Evolutionary conservation across 2,888 invertebrate genomes (phyloP).

Genomic region (Operophtera brumata): DNA sequence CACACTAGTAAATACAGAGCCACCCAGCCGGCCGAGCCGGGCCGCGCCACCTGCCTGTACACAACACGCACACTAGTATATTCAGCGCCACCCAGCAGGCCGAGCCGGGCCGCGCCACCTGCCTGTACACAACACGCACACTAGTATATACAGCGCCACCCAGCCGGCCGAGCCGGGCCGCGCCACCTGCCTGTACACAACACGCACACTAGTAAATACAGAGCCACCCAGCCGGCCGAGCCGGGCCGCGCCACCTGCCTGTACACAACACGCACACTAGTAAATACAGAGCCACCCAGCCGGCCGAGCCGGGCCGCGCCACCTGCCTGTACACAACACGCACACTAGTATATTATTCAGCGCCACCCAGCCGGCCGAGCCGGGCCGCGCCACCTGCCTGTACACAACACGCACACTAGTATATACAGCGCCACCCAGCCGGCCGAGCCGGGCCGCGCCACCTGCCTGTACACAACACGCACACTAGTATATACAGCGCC

Average conservation of each 20-base stretch:
- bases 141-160: too few relatives aligned
- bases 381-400: conserved; percentile 86
- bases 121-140: conserved; percentile 85
- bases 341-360: conserved; percentile 31
- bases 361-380: conserved; percentile 97
- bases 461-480: conserved; percentile 23
- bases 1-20: conserved; percentile 52
- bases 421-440: conserved; percentile 97
- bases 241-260: conserved; percentile 88
- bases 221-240: conserved; percentile 96
- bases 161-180: conserved; percentile 98
- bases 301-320: conserved; percentile 95
- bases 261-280: background rate
- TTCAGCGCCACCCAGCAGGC: conserved; percentile 96
- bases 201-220: background rate
- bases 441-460: conserved; percentile 94
- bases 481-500: background rate
- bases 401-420: conserved; percentile 91
- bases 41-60: conserved; percentile 81
- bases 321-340: conserved; percentile 43
- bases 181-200: conserved; percentile 61
- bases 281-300: conserved; percentile 87
- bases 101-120: conserved; percentile 92
- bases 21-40: conserved; percentile 98
- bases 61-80: conserved; percentile 95